A percentile compares a stretch with the other conserved stretches of the same genome.
Conservation (phyloP, 2,797 vertebrate species). For the Pyrocephalus nanus region DNA sequence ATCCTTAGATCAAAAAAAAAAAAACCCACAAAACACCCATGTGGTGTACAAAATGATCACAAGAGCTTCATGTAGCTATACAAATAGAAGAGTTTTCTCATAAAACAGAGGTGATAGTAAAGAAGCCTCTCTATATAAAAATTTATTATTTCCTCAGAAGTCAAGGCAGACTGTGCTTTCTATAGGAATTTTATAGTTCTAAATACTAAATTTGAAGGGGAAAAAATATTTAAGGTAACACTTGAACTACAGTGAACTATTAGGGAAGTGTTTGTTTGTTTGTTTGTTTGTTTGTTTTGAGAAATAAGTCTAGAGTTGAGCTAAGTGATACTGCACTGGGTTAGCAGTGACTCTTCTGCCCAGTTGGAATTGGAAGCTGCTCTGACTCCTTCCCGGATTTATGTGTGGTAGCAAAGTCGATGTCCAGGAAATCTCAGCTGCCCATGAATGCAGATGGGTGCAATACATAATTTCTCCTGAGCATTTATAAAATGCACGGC, state of each 20-base stretch:
- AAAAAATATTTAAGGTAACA: not conserved
- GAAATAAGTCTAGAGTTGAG: not conserved
- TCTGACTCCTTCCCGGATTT: not conserved
- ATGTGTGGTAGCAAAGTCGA: not conserved
- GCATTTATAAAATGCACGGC: not conserved
- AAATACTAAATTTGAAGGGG: not conserved
- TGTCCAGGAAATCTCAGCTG: not conserved
- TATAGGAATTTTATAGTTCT: not conserved
- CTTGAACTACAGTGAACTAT: not conserved
- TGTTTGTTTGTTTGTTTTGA: not conserved
- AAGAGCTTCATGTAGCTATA: not conserved
- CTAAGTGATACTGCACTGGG: not conserved
- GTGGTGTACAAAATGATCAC: not conserved
- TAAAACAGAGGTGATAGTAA: not conserved
- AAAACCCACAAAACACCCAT: not conserved
- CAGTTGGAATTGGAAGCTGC: not conserved
- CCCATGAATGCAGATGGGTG: fast-evolving
- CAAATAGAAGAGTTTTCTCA: not conserved
- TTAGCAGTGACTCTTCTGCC: not conserved
- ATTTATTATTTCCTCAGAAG: not conserved
- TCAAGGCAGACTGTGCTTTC: not conserved
- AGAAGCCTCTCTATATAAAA: not conserved
- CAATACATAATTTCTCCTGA: not conserved
- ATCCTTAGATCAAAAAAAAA: not conserved
- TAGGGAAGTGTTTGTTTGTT: too few relatives aligned